These are phyloP conservation scores for Pedetes capensis DNA, from an alignment of 2,113 vertebrate species.

Conservation along the genomic window DNA sequence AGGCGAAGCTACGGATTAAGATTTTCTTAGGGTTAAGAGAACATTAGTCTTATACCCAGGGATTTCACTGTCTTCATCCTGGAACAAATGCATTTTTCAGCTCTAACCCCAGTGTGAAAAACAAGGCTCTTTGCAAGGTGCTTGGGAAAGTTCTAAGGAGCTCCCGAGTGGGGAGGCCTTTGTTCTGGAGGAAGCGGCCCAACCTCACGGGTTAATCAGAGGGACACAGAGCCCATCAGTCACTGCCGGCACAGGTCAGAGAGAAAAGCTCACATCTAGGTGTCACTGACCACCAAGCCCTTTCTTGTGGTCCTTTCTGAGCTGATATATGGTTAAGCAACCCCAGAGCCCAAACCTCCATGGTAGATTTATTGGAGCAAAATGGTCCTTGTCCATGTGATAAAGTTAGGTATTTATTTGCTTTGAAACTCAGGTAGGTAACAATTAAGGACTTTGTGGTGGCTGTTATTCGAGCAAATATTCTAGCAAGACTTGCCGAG, in stretches of 20 bases:
- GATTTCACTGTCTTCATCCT: constrained; percentile 39
- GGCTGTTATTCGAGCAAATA: background rate
- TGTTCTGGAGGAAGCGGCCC: constrained; percentile 66
- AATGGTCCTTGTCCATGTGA: constrained; percentile 77
- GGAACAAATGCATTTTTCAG: constrained; percentile 59
- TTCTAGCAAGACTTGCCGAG: background rate
- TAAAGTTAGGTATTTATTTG: constrained; percentile 75
- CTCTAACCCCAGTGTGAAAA: constrained; percentile 66
- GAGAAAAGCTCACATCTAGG: constrained; percentile 73
- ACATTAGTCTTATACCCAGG: constrained; percentile 55
- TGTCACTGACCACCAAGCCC: constrained; percentile 59
- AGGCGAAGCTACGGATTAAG: constrained; percentile 7
- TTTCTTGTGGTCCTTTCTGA: constrained; percentile 63
- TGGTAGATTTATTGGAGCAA: constrained; percentile 69
- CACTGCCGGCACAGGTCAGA: constrained; percentile 66
- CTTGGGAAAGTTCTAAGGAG: constrained; percentile 75
- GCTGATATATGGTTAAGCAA: constrained; percentile 64
- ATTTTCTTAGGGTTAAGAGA: constrained; percentile 61
- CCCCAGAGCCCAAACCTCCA: constrained; percentile 34
- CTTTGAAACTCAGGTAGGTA: constrained; percentile 64
- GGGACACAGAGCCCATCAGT: constrained; percentile 47
- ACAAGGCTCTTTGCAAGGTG: constrained; percentile 76
- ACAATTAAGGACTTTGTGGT: constrained; percentile 14
- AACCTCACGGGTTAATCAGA: constrained; percentile 68
- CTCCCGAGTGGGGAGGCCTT: constrained; percentile 72